Percentiles rank a stretch among this genome's conserved stretches.
Conservation (phyloP, 2,888 invertebrate genomes). For the Xestia sexstrigata region DNA sequence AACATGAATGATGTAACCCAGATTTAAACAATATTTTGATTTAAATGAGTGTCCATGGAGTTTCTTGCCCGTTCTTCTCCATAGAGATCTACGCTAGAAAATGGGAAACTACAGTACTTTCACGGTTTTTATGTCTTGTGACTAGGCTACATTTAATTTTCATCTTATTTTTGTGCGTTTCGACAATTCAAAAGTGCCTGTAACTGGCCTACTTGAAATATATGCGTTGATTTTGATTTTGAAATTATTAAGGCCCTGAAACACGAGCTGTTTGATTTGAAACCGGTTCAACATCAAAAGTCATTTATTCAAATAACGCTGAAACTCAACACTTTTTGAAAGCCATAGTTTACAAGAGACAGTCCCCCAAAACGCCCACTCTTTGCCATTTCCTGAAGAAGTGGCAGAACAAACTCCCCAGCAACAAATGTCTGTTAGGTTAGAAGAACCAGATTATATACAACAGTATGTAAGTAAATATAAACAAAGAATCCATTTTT, state of each 20-base stretch:
- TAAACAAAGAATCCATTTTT: not conserved
- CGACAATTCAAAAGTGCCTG: too few species aligned
- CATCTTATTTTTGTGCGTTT: too few species aligned
- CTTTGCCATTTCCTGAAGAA: not conserved
- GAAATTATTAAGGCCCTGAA: constrained; percentile 59
- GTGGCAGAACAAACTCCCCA: not conserved
- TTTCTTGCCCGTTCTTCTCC: too few species aligned
- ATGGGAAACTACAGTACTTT: too few species aligned
- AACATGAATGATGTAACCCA: too few species aligned
- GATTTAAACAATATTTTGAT: too few species aligned
- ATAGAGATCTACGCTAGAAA: too few species aligned
- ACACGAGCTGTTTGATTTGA: constrained; percentile 61
- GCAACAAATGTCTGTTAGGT: not conserved
- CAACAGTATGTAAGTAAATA: not conserved
- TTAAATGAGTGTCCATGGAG: too few species aligned
- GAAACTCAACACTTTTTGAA: not conserved
- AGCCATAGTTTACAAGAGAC: not conserved
- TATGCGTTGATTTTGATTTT: too few species aligned
- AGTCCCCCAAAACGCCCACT: not conserved
- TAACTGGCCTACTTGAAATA: too few species aligned
- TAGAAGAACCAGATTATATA: not conserved
- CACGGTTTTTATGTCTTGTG: too few species aligned
- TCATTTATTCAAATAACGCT: not conserved
- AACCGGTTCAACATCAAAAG: constrained; percentile 12
- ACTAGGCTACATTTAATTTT: too few species aligned